These are phyloP conservation scores for Epizoanthus fatuus DNA, from an alignment of 92 coral and sea anemone genomes.

Conservation along the genomic window DNA sequence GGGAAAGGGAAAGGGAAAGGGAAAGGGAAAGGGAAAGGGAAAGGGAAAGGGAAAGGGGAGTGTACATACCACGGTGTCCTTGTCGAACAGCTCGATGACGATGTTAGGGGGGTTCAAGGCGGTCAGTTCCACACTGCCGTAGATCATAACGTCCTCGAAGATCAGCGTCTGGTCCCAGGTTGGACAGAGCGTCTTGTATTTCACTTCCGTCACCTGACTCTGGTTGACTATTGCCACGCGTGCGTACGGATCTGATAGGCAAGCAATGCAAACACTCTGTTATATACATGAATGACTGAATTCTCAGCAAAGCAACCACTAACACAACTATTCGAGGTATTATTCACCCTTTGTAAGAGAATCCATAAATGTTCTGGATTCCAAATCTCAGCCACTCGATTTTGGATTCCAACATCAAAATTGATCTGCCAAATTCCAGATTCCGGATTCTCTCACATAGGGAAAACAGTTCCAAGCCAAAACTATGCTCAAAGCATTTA, in stretches of 20 bases:
- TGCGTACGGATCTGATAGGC: slow-evolving; percentile 88
- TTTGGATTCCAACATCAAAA: no score
- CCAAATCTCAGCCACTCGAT: no score
- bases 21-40: no score
- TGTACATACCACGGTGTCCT: slow-evolving; percentile 89
- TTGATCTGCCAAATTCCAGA: no score
- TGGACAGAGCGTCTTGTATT: slow-evolving; percentile 88
- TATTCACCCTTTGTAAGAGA: no score
- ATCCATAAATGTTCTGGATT: no score
- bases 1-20: no score
- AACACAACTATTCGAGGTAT: no score
- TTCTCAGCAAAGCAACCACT: neutral
- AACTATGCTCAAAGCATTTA: no score
- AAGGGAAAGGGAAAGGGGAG: no score
- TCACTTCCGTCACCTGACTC: slow-evolving; percentile 85
- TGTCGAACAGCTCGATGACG: slow-evolving; percentile 89
- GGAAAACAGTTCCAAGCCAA: neutral
- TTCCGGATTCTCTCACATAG: neutral
- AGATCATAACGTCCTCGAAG: slow-evolving; percentile 81
- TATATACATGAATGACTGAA: neutral
- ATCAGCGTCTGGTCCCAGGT: slow-evolving; percentile 98
- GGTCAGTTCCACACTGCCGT: slow-evolving; percentile 86
- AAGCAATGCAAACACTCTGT: no score
- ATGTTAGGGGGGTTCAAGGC: slow-evolving; percentile 87
- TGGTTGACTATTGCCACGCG: slow-evolving; percentile 84